Conservation (phyloP, 1,140 invertebrate genomes). For the Heliconius hermathena region DNA sequence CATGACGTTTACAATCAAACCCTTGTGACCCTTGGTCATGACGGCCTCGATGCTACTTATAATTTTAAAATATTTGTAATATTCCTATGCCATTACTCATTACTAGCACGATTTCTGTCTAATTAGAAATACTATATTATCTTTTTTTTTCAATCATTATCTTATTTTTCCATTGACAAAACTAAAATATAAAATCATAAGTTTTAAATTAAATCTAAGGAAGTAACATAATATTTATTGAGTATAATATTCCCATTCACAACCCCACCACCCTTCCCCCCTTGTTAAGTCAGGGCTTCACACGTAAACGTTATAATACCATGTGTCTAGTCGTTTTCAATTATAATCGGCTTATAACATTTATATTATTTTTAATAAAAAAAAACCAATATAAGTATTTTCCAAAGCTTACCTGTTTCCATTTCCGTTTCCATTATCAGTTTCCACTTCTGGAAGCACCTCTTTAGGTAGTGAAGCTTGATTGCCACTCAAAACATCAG, state of each 20-base stretch:
- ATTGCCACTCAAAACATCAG: conserved; percentile 53
- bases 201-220: no score
- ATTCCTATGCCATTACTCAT: no score
- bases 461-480: conserved; percentile 56
- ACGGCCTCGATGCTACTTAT: no score
- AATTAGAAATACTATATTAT: no score
- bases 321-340: conserved; percentile 9
- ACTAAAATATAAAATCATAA: no score
- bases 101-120: no score
- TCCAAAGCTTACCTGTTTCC: not conserved
- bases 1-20: no score
- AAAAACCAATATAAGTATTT: not conserved
- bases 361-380: no score
- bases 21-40: no score
- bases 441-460: conserved; percentile 65
- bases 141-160: no score
- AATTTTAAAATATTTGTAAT: no score
- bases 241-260: conserved; percentile 38
- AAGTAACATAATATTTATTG: not conserved
- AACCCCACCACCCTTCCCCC: not conserved
- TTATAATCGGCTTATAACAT: conserved; percentile 24
- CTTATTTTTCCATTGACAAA: no score
- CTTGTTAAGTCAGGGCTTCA: conserved; percentile 34
- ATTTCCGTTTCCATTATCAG: conserved; percentile 61
- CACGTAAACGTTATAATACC: not conserved